phyloP scores from a whole-genome alignment of 2,797 vertebrate species.

The Sylvilagus floridanus region DNA sequence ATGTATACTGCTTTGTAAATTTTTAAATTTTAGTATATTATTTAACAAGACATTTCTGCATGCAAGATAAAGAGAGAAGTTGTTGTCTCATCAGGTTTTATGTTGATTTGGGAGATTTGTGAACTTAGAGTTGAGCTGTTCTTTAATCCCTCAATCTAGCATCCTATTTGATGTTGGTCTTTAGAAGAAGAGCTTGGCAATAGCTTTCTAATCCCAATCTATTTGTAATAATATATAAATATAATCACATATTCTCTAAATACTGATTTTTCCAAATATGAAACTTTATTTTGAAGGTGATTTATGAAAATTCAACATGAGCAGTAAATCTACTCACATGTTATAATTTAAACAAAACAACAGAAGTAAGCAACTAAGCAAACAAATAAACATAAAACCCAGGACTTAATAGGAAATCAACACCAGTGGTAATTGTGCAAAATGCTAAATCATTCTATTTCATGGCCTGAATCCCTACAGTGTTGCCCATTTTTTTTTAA shows the following conservation, averaged over 20 bases:
- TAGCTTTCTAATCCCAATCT: neutral
- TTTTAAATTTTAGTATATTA: neutral
- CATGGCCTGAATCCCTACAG: neutral
- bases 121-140: neutral
- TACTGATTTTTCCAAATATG: neutral
- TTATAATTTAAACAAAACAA: neutral
- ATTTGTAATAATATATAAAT: neutral
- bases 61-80: neutral
- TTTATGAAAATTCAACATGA: constrained; percentile 30
- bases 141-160: neutral
- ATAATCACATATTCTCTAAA: neutral
- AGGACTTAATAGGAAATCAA: neutral
- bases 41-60: neutral
- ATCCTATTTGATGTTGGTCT: neutral
- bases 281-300: neutral
- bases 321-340: neutral
- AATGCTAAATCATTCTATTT: neutral
- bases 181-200: neutral
- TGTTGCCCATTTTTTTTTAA: neutral
- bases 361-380: no score
- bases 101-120: neutral
- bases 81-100: neutral
- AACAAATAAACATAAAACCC: neutral
- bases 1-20: neutral
- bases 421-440: neutral